Conservation (phyloP, 30 jellyfish, hydroid and myxozoan species). For the Aurelia aurita complex sp. Pacific region DNA sequence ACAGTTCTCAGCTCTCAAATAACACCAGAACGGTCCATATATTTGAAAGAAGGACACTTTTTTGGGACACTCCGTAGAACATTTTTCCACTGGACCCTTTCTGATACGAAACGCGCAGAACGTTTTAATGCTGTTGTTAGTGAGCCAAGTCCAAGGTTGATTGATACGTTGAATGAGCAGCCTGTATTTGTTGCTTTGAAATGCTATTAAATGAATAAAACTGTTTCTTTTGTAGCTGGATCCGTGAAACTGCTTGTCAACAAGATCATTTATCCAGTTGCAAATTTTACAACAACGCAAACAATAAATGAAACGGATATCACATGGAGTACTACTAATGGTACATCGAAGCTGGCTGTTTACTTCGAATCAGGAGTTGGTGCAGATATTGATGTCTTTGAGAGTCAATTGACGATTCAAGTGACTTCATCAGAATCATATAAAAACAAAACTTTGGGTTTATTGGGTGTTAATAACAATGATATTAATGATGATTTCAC, state of each 20-base stretch:
- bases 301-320: conserved; percentile 61
- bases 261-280: conserved; percentile 22
- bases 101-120: no score
- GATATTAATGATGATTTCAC: conserved; percentile 61
- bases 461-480: conserved; percentile 55
- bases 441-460: conserved; percentile 49
- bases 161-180: no score
- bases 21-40: no score
- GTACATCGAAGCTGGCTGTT: conserved; percentile 27
- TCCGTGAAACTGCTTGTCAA: conserved; percentile 34
- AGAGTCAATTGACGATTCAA: conserved; percentile 31
- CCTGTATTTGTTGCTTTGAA: no score
- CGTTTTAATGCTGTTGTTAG: no score
- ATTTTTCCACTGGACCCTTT: no score
- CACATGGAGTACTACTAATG: conserved; percentile 30
- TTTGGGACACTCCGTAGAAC: no score
- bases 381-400: conserved; percentile 32
- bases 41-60: no score
- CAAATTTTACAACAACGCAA: conserved; percentile 38
- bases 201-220: no score
- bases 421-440: conserved; percentile 12
- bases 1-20: no score
- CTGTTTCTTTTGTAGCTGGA: conserved; percentile 29
- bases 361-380: conserved; percentile 60
- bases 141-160: no score